phyloP scores from a whole-genome alignment of 2,797 vertebrate genomes.

The Gadopsis bispinosus region DNA sequence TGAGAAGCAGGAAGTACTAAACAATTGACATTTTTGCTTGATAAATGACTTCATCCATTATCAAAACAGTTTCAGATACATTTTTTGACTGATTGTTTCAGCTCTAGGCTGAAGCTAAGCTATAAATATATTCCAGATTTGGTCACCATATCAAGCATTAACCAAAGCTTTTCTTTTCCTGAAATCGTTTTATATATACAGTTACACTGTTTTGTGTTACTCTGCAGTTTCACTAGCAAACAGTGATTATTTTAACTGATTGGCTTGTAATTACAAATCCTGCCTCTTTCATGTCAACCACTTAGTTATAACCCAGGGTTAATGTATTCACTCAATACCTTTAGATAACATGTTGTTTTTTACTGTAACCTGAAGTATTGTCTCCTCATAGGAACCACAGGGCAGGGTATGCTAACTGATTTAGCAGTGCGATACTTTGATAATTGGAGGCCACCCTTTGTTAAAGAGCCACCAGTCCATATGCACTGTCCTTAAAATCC shows the following conservation, averaged over 20 bases:
- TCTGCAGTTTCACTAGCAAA: not conserved
- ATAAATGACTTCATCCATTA: no score
- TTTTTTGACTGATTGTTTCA: not conserved
- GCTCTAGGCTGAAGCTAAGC: not conserved
- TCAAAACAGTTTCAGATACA: no score
- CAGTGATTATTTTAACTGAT: not conserved
- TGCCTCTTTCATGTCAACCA: not conserved
- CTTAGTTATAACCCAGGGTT: not conserved
- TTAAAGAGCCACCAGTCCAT: not conserved
- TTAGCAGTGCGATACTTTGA: slow-evolving; percentile 12
- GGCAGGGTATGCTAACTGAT: not conserved
- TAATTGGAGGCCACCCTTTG: slow-evolving; percentile 16
- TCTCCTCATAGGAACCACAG: not conserved
- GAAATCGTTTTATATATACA: not conserved
- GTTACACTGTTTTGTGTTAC: not conserved
- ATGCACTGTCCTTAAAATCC: not conserved
- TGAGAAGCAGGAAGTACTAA: no score
- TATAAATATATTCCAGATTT: not conserved
- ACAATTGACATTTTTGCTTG: no score
- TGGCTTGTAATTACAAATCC: not conserved
- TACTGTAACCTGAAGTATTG: not conserved
- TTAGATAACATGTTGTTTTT: not conserved
- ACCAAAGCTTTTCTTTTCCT: not conserved
- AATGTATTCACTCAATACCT: not conserved
- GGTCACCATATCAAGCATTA: not conserved